phyloP scores from a whole-genome alignment of 2,113 vertebrate species.

The Salvelinus sp. region DNA sequence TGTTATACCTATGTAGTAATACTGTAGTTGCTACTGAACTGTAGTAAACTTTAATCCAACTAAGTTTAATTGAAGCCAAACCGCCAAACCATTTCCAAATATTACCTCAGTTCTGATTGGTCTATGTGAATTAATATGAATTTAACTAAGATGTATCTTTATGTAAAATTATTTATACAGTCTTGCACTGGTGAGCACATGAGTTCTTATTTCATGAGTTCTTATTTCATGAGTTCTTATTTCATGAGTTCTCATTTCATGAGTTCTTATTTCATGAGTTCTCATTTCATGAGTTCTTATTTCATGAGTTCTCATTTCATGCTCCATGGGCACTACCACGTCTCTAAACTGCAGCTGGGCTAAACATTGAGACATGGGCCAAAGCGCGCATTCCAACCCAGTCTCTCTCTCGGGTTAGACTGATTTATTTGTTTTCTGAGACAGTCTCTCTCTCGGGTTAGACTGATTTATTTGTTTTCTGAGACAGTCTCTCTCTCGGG shows the following conservation, averaged over 20 bases:
- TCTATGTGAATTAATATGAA: too few species aligned
- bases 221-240: too few species aligned
- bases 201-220: neutral
- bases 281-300: too few species aligned
- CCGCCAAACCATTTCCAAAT: too few species aligned
- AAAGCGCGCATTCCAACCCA: neutral
- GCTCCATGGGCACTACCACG: neutral
- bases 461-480: neutral
- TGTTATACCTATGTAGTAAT: too few species aligned
- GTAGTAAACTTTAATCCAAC: too few species aligned
- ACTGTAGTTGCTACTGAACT: too few species aligned
- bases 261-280: too few species aligned
- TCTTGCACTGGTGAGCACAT: neutral
- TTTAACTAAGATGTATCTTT: too few species aligned
- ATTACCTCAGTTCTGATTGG: too few species aligned
- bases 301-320: neutral
- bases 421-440: neutral
- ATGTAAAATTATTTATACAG: neutral
- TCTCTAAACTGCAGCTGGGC: neutral
- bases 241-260: neutral
- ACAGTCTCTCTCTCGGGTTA: neutral
- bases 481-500: neutral
- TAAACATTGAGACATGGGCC: neutral
- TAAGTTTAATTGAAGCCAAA: too few species aligned
- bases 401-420: neutral